Evolutionary conservation across 2,797 vertebrate genomes (phyloP).

Genomic region (Erethizon dorsatum): DNA sequence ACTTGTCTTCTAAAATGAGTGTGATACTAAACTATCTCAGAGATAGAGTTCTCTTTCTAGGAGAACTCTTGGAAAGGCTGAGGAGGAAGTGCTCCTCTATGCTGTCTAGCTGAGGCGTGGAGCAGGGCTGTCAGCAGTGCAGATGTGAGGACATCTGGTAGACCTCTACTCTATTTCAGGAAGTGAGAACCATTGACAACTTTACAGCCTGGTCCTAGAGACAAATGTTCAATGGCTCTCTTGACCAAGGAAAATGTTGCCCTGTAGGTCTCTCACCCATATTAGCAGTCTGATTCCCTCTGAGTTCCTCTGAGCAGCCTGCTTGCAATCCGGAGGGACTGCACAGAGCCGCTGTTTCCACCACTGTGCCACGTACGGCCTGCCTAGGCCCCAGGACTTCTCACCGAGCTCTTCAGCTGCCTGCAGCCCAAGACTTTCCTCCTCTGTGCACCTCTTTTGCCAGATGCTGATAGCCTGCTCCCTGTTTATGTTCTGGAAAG

Average conservation of each 20-base stretch:
- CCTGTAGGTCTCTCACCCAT: neutral
- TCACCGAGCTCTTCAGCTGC: neutral
- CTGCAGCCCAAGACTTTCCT: neutral
- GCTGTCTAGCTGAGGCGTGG: neutral
- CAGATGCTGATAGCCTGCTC: neutral
- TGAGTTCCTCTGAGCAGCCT: too few relatives aligned
- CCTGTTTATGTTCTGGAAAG: neutral
- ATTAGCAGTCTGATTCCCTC: neutral
- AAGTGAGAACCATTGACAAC: neutral
- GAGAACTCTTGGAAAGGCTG: neutral
- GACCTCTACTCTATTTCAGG: neutral
- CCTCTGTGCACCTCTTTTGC: neutral
- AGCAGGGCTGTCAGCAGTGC: neutral
- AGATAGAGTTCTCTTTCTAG: neutral
- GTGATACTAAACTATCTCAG: neutral
- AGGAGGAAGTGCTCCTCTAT: neutral
- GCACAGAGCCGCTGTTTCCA: neutral
- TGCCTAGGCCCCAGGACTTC: neutral
- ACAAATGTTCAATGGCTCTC: neutral
- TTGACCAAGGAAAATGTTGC: neutral
- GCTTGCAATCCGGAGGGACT: neutral
- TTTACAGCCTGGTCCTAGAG: neutral
- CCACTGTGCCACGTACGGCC: neutral
- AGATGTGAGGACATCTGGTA: neutral
- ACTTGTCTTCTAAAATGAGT: neutral